Conservation (phyloP, 2,888 invertebrate genomes). For the Dromius quadrimaculatus region DNA sequence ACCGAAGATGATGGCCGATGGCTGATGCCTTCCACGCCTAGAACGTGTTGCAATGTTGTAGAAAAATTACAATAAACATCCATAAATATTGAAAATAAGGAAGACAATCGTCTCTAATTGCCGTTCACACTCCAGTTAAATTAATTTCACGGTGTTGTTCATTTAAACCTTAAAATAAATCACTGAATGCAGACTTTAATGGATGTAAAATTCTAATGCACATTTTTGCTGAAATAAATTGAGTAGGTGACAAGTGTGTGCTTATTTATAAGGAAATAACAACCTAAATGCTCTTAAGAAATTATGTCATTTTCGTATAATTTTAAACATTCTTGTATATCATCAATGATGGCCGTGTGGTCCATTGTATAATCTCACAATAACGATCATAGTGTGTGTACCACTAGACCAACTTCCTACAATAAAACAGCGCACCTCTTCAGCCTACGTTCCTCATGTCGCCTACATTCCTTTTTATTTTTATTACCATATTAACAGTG, state of each 20-base stretch:
- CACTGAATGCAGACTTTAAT: neutral
- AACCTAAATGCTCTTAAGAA: neutral
- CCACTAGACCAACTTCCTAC: conserved; percentile 25
- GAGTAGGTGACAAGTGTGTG: too few species aligned
- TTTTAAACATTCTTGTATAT: too few species aligned
- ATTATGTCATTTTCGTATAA: neutral
- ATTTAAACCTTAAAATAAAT: neutral
- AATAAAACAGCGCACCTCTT: conserved; percentile 32
- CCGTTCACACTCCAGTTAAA: neutral
- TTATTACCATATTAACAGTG: conserved; percentile 5
- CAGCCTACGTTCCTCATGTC: neutral
- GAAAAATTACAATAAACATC: too few species aligned
- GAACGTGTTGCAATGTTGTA: too few species aligned
- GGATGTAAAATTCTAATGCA: neutral
- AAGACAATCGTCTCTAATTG: neutral
- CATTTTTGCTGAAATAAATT: neutral
- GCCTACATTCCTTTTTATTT: neutral
- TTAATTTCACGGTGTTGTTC: conserved; percentile 5
- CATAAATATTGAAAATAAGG: too few species aligned
- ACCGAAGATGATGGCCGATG: too few species aligned
- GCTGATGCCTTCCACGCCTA: neutral
- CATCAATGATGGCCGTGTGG: neutral
- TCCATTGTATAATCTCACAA: conserved; percentile 21
- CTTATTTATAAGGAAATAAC: neutral
- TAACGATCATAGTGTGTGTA: conserved; percentile 21